Percentiles rank a stretch among this genome's conserved stretches.
Evolutionary conservation across 2,888 invertebrate species (phyloP).

Genomic region (Hartigia nigra): DNA sequence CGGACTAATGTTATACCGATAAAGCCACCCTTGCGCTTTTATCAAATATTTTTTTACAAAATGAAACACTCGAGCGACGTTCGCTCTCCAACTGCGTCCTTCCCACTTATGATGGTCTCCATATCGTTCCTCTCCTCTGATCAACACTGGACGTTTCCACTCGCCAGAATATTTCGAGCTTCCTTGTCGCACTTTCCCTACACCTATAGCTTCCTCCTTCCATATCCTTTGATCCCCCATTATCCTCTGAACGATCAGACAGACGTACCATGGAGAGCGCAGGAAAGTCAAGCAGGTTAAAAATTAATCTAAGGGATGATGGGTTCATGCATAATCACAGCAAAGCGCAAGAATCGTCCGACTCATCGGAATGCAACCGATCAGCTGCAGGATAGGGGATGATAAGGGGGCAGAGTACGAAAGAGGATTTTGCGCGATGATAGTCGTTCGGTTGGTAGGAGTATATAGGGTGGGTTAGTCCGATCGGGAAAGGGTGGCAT

Average conservation of each 20-base stretch:
- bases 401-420: background rate
- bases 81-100: no score
- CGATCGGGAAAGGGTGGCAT: conserved; percentile 39
- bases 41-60: no score
- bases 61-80: no score
- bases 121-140: no score
- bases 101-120: no score
- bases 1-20: no score
- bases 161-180: no score
- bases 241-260: background rate
- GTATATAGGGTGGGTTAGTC: conserved; percentile 7
- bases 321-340: background rate
- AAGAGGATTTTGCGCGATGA: conserved; percentile 1
- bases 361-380: background rate
- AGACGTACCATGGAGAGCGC: background rate
- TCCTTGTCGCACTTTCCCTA: no score
- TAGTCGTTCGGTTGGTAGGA: background rate
- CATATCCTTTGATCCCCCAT: background rate
- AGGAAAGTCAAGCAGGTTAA: background rate
- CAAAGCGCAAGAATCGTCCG: background rate
- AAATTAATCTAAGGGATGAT: background rate
- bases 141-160: no score
- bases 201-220: background rate
- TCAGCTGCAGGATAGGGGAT: background rate
- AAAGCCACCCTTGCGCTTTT: no score